Evolutionary conservation across 2,888 invertebrate species (phyloP).

Genomic region (Vannuccia rotundouncinata): DNA sequence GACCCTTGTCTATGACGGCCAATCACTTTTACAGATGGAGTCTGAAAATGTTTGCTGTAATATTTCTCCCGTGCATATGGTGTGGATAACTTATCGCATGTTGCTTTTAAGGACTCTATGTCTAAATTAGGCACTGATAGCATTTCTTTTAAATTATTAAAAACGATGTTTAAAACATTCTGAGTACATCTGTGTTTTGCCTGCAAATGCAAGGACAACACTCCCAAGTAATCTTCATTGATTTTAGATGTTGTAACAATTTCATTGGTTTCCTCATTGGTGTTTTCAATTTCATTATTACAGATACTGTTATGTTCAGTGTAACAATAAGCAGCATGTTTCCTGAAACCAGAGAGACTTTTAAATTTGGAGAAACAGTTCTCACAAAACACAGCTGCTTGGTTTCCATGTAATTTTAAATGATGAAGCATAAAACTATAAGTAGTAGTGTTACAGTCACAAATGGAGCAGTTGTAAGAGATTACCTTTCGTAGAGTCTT

Average conservation of each 20-base stretch:
- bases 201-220: background rate
- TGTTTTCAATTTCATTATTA: background rate
- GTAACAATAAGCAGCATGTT: background rate
- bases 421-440: no score
- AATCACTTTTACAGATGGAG: background rate
- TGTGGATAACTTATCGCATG: background rate
- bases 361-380: no score
- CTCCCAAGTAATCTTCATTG: background rate
- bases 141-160: background rate
- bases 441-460: no score
- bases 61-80: background rate
- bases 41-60: background rate
- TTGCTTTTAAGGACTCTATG: background rate
- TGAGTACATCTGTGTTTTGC: slow-evolving; percentile 4
- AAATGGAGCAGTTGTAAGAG: no score
- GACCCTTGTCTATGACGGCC: background rate
- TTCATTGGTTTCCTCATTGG: background rate
- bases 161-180: background rate
- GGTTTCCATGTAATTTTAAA: background rate
- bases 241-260: no score
- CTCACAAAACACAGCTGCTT: no score
- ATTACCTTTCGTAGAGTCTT: no score
- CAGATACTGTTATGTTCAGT: no score
- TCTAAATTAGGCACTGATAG: background rate
- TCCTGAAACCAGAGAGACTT: no score